Conservation (phyloP, 2,113 vertebrate genomes). For the Andinoacara biseriatus region DNA sequence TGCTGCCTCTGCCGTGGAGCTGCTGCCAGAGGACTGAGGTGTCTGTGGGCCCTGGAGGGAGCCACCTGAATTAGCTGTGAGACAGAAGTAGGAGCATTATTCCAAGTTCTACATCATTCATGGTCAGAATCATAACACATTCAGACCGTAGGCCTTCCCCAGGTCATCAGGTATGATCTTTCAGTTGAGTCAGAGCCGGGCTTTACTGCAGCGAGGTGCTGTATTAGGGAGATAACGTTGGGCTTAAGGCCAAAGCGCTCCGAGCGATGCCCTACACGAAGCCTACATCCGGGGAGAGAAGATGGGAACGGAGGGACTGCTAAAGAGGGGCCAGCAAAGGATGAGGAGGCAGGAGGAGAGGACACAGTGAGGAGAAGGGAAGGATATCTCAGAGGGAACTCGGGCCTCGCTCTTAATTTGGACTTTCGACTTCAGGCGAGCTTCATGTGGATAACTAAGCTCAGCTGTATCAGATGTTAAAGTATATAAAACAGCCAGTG, state of each 20-base stretch:
- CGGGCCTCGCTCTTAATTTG: slow-evolving; percentile 18
- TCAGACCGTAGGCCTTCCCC: slow-evolving; percentile 12
- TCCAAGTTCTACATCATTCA: not conserved
- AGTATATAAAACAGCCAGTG: not conserved
- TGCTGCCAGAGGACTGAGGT: slow-evolving; percentile 93
- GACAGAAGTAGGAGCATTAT: slow-evolving; percentile 38
- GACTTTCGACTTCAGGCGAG: no score
- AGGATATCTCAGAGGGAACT: slow-evolving; percentile 26
- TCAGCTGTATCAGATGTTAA: not conserved
- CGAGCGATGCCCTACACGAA: slow-evolving; percentile 40
- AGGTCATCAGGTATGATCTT: slow-evolving; percentile 34
- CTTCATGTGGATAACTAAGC: slow-evolving; percentile 36
- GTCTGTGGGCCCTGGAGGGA: slow-evolving; percentile 96
- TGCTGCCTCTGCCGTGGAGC: slow-evolving; percentile 89
- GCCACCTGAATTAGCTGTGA: slow-evolving; percentile 90
- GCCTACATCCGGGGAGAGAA: slow-evolving; percentile 11
- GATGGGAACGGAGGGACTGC: slow-evolving; percentile 13
- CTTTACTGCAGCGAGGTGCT: slow-evolving; percentile 35
- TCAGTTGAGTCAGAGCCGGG: slow-evolving; percentile 20
- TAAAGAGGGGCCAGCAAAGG: slow-evolving; percentile 12
- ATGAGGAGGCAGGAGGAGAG: not conserved
- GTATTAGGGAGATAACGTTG: slow-evolving; percentile 55
- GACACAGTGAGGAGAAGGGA: not conserved
- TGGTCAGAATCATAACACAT: slow-evolving; percentile 11
- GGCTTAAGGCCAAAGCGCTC: slow-evolving; percentile 56